Base-by-base conservation (phyloP, 1,140 invertebrate genomes). In the Zaprionus nigranus region DNA sequence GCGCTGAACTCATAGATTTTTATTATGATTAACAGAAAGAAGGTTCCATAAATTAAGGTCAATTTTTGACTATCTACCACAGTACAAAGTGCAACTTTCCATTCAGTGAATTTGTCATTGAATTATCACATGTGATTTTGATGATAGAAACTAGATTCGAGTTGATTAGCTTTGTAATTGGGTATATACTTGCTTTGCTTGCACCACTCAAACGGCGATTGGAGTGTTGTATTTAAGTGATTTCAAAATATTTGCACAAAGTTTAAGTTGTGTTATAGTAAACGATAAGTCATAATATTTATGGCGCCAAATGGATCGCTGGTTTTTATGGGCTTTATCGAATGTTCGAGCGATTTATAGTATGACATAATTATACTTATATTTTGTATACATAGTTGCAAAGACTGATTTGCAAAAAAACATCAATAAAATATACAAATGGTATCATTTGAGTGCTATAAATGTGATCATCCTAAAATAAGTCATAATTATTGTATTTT, bases 181-280 rank as follows among this genome's bases (percentile, higher is more conserved):
- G 20, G 9, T 51, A 24, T 13, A 51, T 51, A 51, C 24, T 24
- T 51, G 46, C 6, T 49, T 49, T 51, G 46, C 20, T 51, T 51
- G 46, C 46, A 51, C 17, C 22, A 51, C 46, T 51, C 20, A 20
- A 51, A 13, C 40, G 36, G 13, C 36, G 4, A 13, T 9, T 51
- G 20, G 5, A 51, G 46, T 51, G 46, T 56, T 56, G 17, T 30
- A 56, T 56, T 56, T 24, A 57, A 65, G 36, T 57, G 63, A 65
- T 65, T 65, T 57, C n/a, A 1, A 13, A 56, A 34, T 40, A 38
- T 56, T 56, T 56, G 13, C 26, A 56, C 53, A 56, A 22, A 20
- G n/a, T 36, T 22, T 28, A 24, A 40, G 24, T 17, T 46, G 40
- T 38, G 15, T 64, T 4, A 17, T 38, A 22, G 22, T 2, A 28